Base-by-base conservation (phyloP, 2,113 vertebrate genomes). In the Epinephelus moara region DNA sequence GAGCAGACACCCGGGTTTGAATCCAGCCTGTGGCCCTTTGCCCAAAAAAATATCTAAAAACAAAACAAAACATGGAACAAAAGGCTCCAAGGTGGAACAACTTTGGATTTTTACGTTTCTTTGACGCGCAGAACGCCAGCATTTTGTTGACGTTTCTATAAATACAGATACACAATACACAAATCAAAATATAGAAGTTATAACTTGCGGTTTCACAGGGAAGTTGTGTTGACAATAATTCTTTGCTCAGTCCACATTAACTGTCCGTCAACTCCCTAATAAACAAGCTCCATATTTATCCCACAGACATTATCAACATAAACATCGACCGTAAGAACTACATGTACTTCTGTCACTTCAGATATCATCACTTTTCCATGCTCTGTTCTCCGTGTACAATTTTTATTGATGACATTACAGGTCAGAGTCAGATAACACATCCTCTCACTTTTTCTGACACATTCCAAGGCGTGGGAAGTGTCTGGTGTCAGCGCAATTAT, bases 381-480 rank as follows among this genome's bases (percentile, higher is more conserved):
- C 18, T 42, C 57, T 11, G 6, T 13, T n/a, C 66, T 69, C 62
- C 3, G 50, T 10, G 25, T 23, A 45, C 17, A 33, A 21, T 13
- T 30, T 30, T 37, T 21, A 19, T 17, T 40, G 64, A 62, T 66
- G 59, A 6, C 61, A 6, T 33, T 13, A 15, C 23, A 33, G 67
- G 19, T 66, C 68, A 60, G 21, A 25, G 47, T 78, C 68, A 47
- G 13, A 66, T 83, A 64, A 66, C 79, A 52, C 30, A 67, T 74
- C 55, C 70, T 82, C 78, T 70, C 83, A 73, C 84, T 50, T 49
- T 70, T 60, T 62, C 17, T 33, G 30, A 81, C 88, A 83, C 75
- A 4, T 84, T 69, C 59, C 49, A 52, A 85, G 68, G 74, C 75
- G 85, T 77, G 49, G 70, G 57, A 67, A 47, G 70, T 69, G 59